These are phyloP conservation scores for Choristoneura rosaceana DNA, from an alignment of 2,888 invertebrate species.

Conservation along the genomic window DNA sequence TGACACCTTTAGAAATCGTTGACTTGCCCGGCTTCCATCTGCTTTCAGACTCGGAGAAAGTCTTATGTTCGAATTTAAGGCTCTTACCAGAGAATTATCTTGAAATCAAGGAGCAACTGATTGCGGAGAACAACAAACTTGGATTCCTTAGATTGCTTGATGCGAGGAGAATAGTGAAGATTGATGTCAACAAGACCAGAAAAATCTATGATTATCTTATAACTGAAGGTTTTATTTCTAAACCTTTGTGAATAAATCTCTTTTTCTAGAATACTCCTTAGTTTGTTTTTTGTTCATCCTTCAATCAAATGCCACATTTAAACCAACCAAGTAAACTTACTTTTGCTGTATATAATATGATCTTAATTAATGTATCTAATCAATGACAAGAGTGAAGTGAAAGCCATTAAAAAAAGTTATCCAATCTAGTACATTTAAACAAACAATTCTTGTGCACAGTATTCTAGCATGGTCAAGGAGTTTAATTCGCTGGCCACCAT, in stretches of 20 bases:
- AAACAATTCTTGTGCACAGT: no score
- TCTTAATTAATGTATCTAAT: no score
- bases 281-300: no score
- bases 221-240: constrained; percentile 89
- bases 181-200: constrained; percentile 97
- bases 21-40: constrained; percentile 92
- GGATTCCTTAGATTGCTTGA: constrained; percentile 91
- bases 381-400: no score
- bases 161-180: constrained; percentile 93
- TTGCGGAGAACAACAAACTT: constrained; percentile 90
- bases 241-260: constrained; percentile 70
- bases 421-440: no score
- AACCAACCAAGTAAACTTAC: no score
- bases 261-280: constrained; percentile 37
- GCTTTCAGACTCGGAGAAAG: constrained; percentile 89
- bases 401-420: no score
- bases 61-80: constrained; percentile 91
- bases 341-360: no score
- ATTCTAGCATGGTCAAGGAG: no score
- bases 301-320: no score
- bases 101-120: constrained; percentile 90
- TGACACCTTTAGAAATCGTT: constrained; percentile 85
- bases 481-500: no score
- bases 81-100: constrained; percentile 92
- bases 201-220: constrained; percentile 93